Percentiles rank a stretch among this genome's conserved stretches.
These are phyloP conservation scores for Calliphora vicina DNA, from an alignment of 1,140 invertebrate species.

Conservation along the genomic window DNA sequence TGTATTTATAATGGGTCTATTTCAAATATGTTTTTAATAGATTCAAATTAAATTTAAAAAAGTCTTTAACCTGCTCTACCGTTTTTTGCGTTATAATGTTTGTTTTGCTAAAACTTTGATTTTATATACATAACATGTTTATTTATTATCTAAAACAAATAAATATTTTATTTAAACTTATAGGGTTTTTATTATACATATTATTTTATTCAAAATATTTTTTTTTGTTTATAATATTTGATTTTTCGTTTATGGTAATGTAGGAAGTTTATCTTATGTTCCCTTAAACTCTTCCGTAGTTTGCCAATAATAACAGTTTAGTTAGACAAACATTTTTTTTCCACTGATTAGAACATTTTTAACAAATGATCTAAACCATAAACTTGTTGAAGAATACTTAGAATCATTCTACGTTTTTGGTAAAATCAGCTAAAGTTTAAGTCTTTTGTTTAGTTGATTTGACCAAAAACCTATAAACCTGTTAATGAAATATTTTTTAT, in stretches of 20 bases:
- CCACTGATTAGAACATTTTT: neutral
- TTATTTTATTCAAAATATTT: neutral
- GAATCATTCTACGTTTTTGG: neutral
- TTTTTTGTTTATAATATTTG: neutral
- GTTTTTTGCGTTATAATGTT: too few relatives aligned
- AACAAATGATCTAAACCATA: neutral
- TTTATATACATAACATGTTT: too few relatives aligned
- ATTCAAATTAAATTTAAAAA: too few relatives aligned
- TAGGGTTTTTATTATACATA: neutral
- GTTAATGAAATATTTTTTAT: neutral
- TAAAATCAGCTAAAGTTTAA: neutral
- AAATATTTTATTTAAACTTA: too few relatives aligned
- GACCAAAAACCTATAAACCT: constrained; percentile 26
- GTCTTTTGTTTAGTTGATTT: too few relatives aligned
- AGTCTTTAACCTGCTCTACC: too few relatives aligned
- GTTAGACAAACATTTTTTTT: neutral
- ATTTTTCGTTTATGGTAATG: neutral
- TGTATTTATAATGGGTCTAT: too few relatives aligned
- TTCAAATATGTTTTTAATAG: too few relatives aligned
- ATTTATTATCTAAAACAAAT: too few relatives aligned
- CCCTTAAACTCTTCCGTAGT: neutral
- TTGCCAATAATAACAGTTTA: too few relatives aligned
- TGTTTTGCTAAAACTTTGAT: too few relatives aligned
- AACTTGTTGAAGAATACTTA: too few relatives aligned
- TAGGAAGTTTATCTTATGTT: neutral